Percentiles rank a stretch among this genome's conserved stretches.
Conservation (phyloP, 2,113 vertebrate species). For the Cichladusa arquata region DNA sequence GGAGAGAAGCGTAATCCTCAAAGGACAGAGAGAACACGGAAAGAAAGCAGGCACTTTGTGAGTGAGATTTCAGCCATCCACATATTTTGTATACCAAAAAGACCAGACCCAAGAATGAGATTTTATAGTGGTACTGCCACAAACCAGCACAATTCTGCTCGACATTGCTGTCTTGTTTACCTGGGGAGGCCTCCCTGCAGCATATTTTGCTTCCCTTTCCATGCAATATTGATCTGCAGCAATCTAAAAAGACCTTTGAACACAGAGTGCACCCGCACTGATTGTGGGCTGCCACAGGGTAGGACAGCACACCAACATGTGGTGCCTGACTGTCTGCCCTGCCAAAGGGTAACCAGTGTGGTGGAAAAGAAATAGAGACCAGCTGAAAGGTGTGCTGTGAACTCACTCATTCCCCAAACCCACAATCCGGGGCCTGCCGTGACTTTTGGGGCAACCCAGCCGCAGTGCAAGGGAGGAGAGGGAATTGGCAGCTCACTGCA, state of each 20-base stretch:
- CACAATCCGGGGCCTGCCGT: accelerated
- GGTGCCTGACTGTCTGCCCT: background rate
- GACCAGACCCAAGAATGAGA: background rate
- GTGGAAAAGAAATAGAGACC: background rate
- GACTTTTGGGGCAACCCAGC: accelerated
- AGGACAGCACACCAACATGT: background rate
- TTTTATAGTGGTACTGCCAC: background rate
- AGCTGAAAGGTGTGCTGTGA: background rate
- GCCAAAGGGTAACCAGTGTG: background rate
- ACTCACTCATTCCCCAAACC: accelerated
- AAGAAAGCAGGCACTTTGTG: background rate
- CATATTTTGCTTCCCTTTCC: background rate
- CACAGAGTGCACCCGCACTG: background rate
- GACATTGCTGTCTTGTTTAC: background rate
- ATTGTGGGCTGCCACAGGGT: background rate
- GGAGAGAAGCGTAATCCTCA: background rate
- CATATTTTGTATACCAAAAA: background rate
- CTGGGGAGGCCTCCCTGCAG: background rate
- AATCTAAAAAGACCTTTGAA: background rate
- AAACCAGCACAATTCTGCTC: background rate
- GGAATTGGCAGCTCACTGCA: background rate
- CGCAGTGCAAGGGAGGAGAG: background rate
- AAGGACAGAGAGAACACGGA: background rate
- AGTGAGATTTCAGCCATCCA: background rate
- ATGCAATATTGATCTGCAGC: background rate